phyloP scores from a whole-genome alignment of 2,888 invertebrate genomes.

The Pterostichus niger region DNA sequence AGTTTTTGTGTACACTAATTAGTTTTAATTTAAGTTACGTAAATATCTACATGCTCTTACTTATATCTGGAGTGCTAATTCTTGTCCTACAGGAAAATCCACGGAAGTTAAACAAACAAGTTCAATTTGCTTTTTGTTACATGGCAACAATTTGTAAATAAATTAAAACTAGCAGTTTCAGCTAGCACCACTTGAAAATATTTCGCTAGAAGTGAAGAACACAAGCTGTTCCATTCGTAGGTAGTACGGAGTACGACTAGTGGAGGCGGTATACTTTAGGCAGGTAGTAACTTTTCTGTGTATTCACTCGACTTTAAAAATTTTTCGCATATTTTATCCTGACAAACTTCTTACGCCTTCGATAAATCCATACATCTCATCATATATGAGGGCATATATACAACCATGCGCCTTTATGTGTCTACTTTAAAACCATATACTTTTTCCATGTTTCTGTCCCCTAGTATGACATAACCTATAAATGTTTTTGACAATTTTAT shows the following conservation, averaged over 20 bases:
- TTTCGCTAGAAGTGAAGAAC: constrained; percentile 12
- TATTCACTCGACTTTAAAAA: constrained; percentile 56
- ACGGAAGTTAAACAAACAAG: constrained; percentile 9
- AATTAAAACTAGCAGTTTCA: constrained; percentile 19
- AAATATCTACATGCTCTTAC: background rate
- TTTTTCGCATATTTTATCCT: constrained; percentile 58
- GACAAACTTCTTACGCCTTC: constrained; percentile 56
- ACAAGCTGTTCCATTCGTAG: constrained; percentile 3
- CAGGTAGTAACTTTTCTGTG: constrained; percentile 55
- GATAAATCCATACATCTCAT: constrained; percentile 57
- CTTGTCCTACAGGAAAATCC: too few species aligned
- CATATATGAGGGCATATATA: constrained; percentile 49
- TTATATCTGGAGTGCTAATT: background rate
- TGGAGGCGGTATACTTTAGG: constrained; percentile 42
- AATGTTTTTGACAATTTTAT: constrained; percentile 54
- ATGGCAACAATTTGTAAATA: constrained; percentile 27
- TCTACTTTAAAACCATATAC: constrained; percentile 40
- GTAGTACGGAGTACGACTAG: background rate
- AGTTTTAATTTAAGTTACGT: too few species aligned
- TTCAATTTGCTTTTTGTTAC: constrained; percentile 2
- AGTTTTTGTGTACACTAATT: too few species aligned
- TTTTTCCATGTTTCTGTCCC: constrained; percentile 10
- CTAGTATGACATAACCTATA: constrained; percentile 32
- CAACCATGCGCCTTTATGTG: constrained; percentile 38
- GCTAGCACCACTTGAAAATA: constrained; percentile 30